These are phyloP conservation scores for Nasonia giraulti DNA, from an alignment of 1,140 invertebrate genomes.

Conservation along the genomic window DNA sequence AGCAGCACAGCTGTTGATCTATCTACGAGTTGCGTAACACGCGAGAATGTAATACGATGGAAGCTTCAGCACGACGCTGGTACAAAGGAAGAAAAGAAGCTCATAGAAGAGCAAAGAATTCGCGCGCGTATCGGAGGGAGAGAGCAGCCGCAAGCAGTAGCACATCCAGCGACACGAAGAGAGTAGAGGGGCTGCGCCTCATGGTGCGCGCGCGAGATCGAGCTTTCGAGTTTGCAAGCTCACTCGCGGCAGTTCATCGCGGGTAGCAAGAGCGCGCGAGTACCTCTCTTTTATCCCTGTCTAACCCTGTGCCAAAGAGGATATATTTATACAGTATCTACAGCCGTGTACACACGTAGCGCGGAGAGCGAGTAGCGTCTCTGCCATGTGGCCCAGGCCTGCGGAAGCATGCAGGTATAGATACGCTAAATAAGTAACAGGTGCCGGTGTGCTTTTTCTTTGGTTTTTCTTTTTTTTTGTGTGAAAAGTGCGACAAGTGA, in stretches of 20 bases:
- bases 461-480: neutral
- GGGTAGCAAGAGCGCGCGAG: slow-evolving; percentile 52
- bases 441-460: neutral
- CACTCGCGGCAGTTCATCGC: slow-evolving; percentile 57
- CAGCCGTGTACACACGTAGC: too few species aligned
- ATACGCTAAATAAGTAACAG: slow-evolving; percentile 23
- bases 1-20: too few species aligned
- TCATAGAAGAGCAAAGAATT: too few species aligned
- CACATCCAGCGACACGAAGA: neutral
- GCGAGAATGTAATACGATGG: too few species aligned
- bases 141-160: too few species aligned
- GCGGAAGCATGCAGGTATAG: slow-evolving; percentile 68
- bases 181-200: neutral
- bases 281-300: neutral
- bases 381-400: slow-evolving; percentile 65
- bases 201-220: neutral
- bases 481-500: neutral
- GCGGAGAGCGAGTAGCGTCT: slow-evolving; percentile 44
- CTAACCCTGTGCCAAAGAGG: neutral
- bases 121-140: too few species aligned
- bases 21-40: too few species aligned
- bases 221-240: neutral
- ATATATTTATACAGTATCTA: neutral
- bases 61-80: too few species aligned
- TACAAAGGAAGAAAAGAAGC: too few species aligned